These are phyloP conservation scores for Trinorchestia longiramus DNA, from an alignment of 1,140 invertebrate genomes.

Conservation along the genomic window DNA sequence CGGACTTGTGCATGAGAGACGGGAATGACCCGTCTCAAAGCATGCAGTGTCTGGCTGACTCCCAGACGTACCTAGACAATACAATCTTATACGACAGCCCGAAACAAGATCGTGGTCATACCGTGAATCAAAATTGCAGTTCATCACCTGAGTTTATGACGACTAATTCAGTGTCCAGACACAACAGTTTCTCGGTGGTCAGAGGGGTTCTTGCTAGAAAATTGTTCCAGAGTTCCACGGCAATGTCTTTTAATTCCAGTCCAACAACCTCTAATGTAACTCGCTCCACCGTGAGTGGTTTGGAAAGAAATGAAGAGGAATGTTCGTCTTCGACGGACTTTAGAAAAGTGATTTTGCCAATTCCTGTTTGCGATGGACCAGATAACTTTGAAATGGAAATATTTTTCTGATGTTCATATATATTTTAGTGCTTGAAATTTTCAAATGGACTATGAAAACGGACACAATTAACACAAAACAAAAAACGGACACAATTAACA, in stretches of 20 bases:
- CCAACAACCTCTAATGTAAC: neutral
- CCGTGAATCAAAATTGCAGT: neutral
- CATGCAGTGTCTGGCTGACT: neutral
- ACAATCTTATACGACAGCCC: neutral
- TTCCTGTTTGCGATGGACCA: neutral
- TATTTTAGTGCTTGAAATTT: neutral
- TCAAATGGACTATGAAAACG: neutral
- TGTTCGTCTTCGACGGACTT: neutral
- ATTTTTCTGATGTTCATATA: neutral
- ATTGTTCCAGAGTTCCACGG: neutral
- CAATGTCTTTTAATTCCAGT: neutral
- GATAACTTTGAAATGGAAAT: constrained; percentile 19
- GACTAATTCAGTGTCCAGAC: neutral
- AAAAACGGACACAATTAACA: no score
- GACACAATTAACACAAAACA: no score
- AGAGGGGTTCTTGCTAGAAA: neutral
- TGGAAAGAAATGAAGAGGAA: neutral
- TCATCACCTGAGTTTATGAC: neutral
- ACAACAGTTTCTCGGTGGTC: neutral
- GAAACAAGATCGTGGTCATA: neutral
- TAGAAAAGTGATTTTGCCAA: neutral
- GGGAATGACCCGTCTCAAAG: neutral
- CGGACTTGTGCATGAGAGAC: neutral
- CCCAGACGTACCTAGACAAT: neutral
- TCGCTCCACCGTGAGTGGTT: neutral